A percentile compares a stretch with the other conserved stretches of the same genome.
Evolutionary conservation across 92 coral and sea anemone species (phyloP).

Genomic region (Bergia puertoricense): DNA sequence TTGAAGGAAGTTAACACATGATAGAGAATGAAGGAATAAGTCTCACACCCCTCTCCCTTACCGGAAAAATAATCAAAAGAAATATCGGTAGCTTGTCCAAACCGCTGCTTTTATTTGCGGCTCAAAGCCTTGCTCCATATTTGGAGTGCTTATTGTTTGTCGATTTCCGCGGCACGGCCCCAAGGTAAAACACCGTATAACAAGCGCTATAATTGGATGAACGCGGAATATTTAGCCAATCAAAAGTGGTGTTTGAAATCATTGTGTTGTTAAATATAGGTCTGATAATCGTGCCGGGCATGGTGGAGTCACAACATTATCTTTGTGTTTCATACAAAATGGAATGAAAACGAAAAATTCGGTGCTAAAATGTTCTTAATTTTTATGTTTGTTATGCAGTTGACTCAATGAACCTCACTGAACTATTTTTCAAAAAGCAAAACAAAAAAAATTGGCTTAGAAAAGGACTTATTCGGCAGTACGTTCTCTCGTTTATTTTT

Average conservation of each 20-base stretch:
- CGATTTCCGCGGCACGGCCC: conserved; percentile 43
- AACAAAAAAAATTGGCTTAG: background rate
- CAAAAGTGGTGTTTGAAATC: background rate
- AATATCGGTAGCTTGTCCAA: conserved; percentile 19
- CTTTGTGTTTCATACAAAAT: background rate
- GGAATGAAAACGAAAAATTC: background rate
- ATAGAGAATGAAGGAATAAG: background rate
- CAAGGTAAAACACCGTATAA: background rate
- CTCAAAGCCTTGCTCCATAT: conserved; percentile 24
- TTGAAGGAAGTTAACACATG: conserved; percentile 16
- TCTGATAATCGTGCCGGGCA: conserved; percentile 34
- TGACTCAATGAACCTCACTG: too few relatives aligned
- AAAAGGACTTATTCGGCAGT: background rate
- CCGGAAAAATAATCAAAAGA: conserved; percentile 34
- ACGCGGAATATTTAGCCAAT: background rate
- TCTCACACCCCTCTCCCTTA: background rate
- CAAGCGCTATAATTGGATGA: conserved; percentile 4
- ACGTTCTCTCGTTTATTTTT: background rate
- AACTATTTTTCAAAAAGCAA: background rate
- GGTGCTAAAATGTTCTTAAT: background rate
- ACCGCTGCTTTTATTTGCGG: conserved; percentile 43
- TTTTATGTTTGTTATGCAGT: background rate
- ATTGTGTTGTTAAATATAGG: conserved; percentile 37
- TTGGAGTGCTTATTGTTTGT: conserved; percentile 32
- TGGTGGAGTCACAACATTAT: conserved; percentile 1